Evolutionary conservation across 1,140 invertebrate genomes (phyloP).

Genomic region (Araneus ventricosus): DNA sequence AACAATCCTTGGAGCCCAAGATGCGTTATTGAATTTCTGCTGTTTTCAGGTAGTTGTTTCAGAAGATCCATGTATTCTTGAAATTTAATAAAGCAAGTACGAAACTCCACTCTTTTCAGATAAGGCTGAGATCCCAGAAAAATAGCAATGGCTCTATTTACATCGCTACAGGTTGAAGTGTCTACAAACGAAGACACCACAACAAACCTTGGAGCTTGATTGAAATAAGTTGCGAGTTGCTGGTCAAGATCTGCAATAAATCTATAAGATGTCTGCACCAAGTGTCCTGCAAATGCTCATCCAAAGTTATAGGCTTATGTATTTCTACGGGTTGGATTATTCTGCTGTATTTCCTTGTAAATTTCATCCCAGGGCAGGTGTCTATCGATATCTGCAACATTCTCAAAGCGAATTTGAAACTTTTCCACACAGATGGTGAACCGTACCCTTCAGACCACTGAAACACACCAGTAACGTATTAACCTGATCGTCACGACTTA

Average conservation of each 20-base stretch:
- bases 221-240: too few species aligned
- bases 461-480: background rate
- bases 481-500: background rate
- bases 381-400: background rate
- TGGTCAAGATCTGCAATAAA: too few species aligned
- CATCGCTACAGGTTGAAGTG: background rate
- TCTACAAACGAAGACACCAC: background rate
- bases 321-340: background rate
- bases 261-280: background rate
- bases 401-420: background rate
- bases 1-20: background rate
- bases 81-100: background rate
- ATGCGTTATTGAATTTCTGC: background rate
- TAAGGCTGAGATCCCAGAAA: background rate
- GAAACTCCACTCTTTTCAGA: constrained; percentile 4
- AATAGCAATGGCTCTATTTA: background rate
- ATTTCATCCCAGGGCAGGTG: background rate
- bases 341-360: background rate
- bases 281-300: background rate
- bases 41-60: background rate
- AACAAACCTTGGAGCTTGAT: background rate
- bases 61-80: background rate
- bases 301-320: too few species aligned
- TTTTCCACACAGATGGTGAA: constrained; percentile 2
- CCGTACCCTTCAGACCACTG: background rate